phyloP scores from a whole-genome alignment of 2,888 invertebrate genomes.

The Ichneumon xanthorius region DNA sequence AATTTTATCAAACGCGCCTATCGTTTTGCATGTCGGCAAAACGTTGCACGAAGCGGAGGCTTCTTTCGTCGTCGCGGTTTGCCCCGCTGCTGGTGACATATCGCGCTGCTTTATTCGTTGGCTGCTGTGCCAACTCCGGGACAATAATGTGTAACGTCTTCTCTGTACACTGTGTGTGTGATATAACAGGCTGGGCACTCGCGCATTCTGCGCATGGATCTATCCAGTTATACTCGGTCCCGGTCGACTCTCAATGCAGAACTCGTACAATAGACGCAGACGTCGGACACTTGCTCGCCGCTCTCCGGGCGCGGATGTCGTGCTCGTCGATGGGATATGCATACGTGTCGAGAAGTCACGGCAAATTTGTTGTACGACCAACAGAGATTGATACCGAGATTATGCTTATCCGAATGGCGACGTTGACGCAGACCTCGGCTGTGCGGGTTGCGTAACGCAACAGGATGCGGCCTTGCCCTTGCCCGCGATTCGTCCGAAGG shows the following conservation, averaged over 20 bases:
- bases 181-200: constrained; percentile 15
- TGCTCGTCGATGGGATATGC: constrained; percentile 3
- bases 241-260: constrained; percentile 11
- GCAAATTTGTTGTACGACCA: constrained; percentile 20
- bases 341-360: background rate
- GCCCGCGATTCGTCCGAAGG: constrained; percentile 65
- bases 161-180: background rate
- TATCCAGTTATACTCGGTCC: constrained; percentile 40
- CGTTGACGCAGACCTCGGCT: constrained; percentile 50
- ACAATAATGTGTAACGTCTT: constrained; percentile 38
- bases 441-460: constrained; percentile 68
- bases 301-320: background rate
- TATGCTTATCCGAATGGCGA: constrained; percentile 63
- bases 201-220: constrained; percentile 34
- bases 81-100: background rate
- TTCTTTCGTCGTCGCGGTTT: constrained; percentile 24
- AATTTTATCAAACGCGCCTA: background rate
- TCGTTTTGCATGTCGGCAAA: background rate
- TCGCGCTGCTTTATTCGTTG: constrained; percentile 27
- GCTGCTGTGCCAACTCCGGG: constrained; percentile 24
- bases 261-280: constrained; percentile 21
- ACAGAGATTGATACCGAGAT: constrained; percentile 40
- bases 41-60: background rate
- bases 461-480: constrained; percentile 73
- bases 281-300: constrained; percentile 7